phyloP scores from a whole-genome alignment of 2,888 invertebrate genomes.

The Phymatocera aterrima region DNA sequence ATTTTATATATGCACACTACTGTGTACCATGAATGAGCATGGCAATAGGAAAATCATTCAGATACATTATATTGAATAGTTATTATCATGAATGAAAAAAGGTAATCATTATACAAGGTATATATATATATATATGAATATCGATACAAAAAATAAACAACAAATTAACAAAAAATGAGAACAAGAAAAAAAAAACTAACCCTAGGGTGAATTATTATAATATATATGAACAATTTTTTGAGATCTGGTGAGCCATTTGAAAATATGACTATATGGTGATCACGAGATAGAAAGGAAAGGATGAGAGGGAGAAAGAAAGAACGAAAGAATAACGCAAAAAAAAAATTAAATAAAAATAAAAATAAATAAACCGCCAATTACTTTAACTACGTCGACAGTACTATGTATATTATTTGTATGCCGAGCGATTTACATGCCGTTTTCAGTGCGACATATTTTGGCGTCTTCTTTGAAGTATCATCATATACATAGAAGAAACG shows the following conservation, averaged over 20 bases:
- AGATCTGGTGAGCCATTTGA: constrained; percentile 43
- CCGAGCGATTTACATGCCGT: constrained; percentile 72
- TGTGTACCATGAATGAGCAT: constrained; percentile 62
- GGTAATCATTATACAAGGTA: constrained; percentile 68
- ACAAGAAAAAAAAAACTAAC: constrained; percentile 62
- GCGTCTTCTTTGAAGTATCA: constrained; percentile 70
- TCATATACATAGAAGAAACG: no score
- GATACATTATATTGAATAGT: no score
- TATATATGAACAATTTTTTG: constrained; percentile 49
- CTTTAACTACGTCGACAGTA: constrained; percentile 72
- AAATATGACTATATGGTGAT: constrained; percentile 33
- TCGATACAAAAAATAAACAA: constrained; percentile 62
- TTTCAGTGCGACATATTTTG: constrained; percentile 74
- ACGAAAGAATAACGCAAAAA: constrained; percentile 40
- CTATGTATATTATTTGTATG: constrained; percentile 71
- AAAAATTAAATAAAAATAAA: constrained; percentile 49
- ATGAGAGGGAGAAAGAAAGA: constrained; percentile 27
- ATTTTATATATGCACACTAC: constrained; percentile 46
- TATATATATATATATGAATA: constrained; percentile 59
- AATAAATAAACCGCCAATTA: constrained; percentile 69
- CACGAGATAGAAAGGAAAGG: constrained; percentile 36
- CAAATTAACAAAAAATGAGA: constrained; percentile 54
- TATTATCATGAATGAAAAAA: constrained; percentile 64
- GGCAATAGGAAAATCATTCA: constrained; percentile 70
- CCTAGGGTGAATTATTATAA: constrained; percentile 67